Percentiles rank a stretch among this genome's conserved stretches.
These are phyloP conservation scores for Hydraecia micacea DNA, from an alignment of 2,888 invertebrate genomes.

Conservation along the genomic window DNA sequence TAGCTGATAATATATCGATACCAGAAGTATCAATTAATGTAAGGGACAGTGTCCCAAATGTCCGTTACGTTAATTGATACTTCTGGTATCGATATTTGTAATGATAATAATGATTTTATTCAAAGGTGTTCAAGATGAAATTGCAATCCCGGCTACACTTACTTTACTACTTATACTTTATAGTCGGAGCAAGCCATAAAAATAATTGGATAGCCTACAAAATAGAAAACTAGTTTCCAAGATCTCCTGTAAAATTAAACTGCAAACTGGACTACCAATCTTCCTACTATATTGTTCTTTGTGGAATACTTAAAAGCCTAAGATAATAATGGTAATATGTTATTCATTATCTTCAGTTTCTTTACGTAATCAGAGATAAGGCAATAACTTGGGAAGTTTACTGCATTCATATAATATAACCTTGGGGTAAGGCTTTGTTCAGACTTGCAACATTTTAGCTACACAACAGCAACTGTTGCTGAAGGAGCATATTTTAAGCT, in stretches of 20 bases:
- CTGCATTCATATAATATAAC: slow-evolving; percentile 57
- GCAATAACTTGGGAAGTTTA: slow-evolving; percentile 59
- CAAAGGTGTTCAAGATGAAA: slow-evolving; percentile 28
- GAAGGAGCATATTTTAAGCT: not conserved
- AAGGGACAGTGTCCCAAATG: no score
- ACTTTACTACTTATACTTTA: slow-evolving; percentile 15
- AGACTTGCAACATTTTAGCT: not conserved
- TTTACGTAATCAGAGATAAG: slow-evolving; percentile 50
- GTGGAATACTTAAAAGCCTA: slow-evolving; percentile 22
- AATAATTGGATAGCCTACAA: slow-evolving; percentile 40
- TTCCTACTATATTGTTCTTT: slow-evolving; percentile 29
- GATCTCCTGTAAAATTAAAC: slow-evolving; percentile 31
- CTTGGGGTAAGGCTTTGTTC: slow-evolving; percentile 4
- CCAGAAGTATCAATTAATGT: no score
- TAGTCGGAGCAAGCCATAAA: slow-evolving; percentile 20
- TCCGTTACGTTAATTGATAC: no score
- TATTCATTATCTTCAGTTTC: slow-evolving; percentile 52
- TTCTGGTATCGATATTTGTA: no score
- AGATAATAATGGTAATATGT: slow-evolving; percentile 47
- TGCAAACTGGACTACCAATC: slow-evolving; percentile 13
- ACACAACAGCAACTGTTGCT: not conserved
- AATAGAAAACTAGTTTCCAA: slow-evolving; percentile 18
- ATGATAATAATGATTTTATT: slow-evolving; percentile 21
- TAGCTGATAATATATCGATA: slow-evolving; percentile 12
- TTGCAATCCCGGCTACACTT: slow-evolving; percentile 4